phyloP scores from a whole-genome alignment of 2,888 invertebrate genomes.

The Troilus luridus region DNA sequence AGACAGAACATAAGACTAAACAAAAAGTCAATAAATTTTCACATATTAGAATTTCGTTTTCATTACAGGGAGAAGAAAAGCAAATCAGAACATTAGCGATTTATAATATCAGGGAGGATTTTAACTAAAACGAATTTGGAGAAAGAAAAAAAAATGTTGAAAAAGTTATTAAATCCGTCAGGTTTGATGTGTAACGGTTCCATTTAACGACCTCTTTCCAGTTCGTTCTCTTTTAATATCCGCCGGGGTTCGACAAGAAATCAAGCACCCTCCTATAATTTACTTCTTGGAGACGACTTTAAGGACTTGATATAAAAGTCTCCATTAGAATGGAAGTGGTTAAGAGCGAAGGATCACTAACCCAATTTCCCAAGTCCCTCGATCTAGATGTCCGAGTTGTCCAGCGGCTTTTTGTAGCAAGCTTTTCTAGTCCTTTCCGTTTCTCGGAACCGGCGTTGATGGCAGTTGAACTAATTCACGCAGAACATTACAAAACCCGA shows the following conservation, averaged over 20 bases:
- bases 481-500: background rate
- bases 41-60: too few species aligned
- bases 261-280: background rate
- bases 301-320: background rate
- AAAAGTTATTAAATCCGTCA: background rate
- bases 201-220: background rate
- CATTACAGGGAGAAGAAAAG: too few species aligned
- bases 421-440: background rate
- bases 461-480: background rate
- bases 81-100: too few species aligned
- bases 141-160: background rate
- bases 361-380: background rate
- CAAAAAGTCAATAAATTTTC: too few species aligned
- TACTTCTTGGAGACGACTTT: background rate
- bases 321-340: background rate
- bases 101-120: too few species aligned
- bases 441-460: background rate
- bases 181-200: background rate
- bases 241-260: background rate
- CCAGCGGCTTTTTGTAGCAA: background rate
- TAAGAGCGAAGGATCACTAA: slow-evolving; percentile 2
- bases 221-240: background rate
- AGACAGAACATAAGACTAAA: too few species aligned
- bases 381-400: background rate
- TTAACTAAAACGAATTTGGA: too few species aligned